Evolutionary conservation across 2,113 vertebrate genomes (phyloP), one percentile per base, ranked within the genome.

Genomic region (Calidris pygmaea): DNA sequence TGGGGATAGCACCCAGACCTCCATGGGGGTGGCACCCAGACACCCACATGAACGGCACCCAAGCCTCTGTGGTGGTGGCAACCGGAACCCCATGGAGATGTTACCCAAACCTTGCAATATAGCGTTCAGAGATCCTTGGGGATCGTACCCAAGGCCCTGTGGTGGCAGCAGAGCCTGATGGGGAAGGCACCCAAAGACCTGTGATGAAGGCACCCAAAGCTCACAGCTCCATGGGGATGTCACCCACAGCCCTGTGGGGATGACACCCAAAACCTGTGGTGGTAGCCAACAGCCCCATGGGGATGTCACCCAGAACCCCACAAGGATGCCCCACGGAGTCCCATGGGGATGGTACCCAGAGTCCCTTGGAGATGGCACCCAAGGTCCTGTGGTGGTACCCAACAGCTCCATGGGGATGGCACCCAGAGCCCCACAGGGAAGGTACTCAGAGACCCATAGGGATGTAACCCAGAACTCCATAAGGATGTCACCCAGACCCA

Each of bases 101-200:
- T 18, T 27, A 65, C 26, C 62, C 62, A 41, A 41, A 65, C 26
- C 27, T 12, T 41, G 18, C 37, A 63, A 29, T 39, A 29, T 7
- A 20, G 10, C 8, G 15, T 7, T 41, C 78, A 24, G 5, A 26
- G 3, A 6, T 3, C 26, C 7, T 0, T 4, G 17, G 29, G 2
- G 20, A 6, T 39, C 60, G 4, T 56, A 70, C n/a, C 23, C 18
- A 12, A 9, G 17, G 18, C 27, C 62, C 62, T 29, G 37, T 39
- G 60, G 60, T 62, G 60, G 24, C 4, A 62, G 59, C 35, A 62
- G 59, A 39, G 24, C 59, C 35, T 2, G 9, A 55, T 23, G 21
- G 34, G 21, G 58, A n/a, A n/a, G 56, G 56, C 56, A 34, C 12
- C 56, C 56, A 58, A 58, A 34, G 58, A 59, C 34, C 56, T 14